A percentile compares a stretch with the other conserved stretches of the same genome.
Conservation (phyloP, 23 tunicate genomes). For the Oikopleura dioica region DNA sequence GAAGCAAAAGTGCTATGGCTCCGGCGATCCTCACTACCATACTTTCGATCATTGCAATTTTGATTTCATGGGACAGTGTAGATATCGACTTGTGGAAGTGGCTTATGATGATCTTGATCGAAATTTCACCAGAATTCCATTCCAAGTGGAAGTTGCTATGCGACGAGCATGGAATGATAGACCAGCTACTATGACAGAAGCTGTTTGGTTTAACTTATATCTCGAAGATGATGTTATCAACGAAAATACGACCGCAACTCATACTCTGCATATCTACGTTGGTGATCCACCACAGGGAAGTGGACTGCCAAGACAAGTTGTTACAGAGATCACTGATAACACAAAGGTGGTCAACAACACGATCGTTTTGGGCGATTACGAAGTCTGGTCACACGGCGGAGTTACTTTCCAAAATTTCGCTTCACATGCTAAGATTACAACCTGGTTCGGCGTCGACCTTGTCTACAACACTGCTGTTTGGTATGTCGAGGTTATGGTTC, state of each 20-base stretch:
- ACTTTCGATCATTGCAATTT: slow-evolving; percentile 32
- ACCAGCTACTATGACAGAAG: not conserved
- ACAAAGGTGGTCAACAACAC: not conserved
- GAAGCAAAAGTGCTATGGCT: slow-evolving; percentile 33
- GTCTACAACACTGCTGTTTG: too few relatives aligned
- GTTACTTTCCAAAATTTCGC: not conserved
- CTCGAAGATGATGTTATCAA: too few relatives aligned
- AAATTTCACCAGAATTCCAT: not conserved
- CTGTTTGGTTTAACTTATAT: not conserved
- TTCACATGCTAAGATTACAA: not conserved
- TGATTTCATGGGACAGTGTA: slow-evolving; percentile 43
- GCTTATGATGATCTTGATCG: not conserved
- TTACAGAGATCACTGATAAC: not conserved
- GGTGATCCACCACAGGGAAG: not conserved
- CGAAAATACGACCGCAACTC: too few relatives aligned
- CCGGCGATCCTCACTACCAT: slow-evolving; percentile 53
- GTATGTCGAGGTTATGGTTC: too few relatives aligned
- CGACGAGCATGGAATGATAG: not conserved
- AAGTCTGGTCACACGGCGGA: not conserved
- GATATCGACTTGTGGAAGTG: slow-evolving; percentile 22
- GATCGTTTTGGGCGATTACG: not conserved
- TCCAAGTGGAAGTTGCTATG: not conserved
- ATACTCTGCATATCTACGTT: not conserved
- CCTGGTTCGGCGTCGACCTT: not conserved
- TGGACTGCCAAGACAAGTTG: not conserved